These are phyloP conservation scores for Pao palembangensis DNA, from an alignment of 2,113 vertebrate species.

Conservation along the genomic window DNA sequence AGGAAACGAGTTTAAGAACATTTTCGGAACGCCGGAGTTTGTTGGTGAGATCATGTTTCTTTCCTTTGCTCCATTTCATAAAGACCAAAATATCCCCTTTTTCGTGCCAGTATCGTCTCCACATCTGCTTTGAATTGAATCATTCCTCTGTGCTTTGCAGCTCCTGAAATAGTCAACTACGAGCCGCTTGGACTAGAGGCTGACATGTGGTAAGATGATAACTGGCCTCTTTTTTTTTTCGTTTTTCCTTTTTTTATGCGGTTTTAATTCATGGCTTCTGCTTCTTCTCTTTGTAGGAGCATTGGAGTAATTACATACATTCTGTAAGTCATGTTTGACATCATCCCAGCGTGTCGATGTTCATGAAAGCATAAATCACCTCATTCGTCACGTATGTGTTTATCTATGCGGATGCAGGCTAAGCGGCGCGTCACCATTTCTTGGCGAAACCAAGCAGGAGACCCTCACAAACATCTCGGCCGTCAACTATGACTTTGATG, in stretches of 20 bases:
- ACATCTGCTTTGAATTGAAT: slow-evolving; percentile 55
- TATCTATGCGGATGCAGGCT: slow-evolving; percentile 66
- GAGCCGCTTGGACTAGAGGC: slow-evolving; percentile 94
- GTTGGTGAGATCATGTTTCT: slow-evolving; percentile 80
- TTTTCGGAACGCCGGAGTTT: slow-evolving; percentile 96
- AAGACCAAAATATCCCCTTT: not conserved
- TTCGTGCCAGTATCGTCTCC: not conserved
- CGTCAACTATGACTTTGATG: slow-evolving; percentile 95
- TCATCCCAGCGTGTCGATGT: not conserved
- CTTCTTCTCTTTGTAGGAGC: slow-evolving; percentile 77
- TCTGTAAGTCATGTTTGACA: slow-evolving; percentile 80
- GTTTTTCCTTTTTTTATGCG: not conserved
- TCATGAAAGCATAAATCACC: not conserved
- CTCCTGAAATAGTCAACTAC: slow-evolving; percentile 97
- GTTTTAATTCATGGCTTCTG: slow-evolving; percentile 13
- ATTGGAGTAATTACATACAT: slow-evolving; percentile 97
- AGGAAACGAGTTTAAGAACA: slow-evolving; percentile 96
- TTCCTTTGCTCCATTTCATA: not conserved
- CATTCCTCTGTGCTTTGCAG: slow-evolving; percentile 68
- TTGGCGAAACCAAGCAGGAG: slow-evolving; percentile 97
- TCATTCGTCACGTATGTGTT: not conserved
- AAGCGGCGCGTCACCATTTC: slow-evolving; percentile 91
- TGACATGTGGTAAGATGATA: slow-evolving; percentile 91
- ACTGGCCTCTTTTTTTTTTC: not conserved
- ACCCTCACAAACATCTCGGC: slow-evolving; percentile 95